phyloP scores from a whole-genome alignment of 2,113 vertebrate species.

The Oncorhynchus tshawytscha region DNA sequence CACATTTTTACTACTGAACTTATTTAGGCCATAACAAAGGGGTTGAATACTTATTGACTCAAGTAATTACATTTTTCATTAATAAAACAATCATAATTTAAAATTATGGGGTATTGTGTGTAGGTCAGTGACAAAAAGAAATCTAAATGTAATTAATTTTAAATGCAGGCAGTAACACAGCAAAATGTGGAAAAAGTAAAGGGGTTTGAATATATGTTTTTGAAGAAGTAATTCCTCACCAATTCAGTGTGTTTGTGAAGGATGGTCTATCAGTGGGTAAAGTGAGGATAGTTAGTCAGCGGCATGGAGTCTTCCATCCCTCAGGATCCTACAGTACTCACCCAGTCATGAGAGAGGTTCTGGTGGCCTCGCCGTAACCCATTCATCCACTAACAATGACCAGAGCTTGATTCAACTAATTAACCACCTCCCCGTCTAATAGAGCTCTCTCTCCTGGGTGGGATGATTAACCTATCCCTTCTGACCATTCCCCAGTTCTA shows the following conservation, averaged over 20 bases:
- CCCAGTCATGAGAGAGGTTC: neutral
- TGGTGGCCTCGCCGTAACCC: neutral
- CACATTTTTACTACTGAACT: too few relatives aligned
- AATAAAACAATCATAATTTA: too few relatives aligned
- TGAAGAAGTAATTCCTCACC: neutral
- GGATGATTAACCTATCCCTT: conserved; percentile 27
- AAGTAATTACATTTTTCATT: too few relatives aligned
- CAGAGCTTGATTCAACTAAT: conserved; percentile 39
- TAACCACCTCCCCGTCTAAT: conserved; percentile 10
- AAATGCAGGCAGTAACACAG: too few relatives aligned
- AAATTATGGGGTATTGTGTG: too few relatives aligned
- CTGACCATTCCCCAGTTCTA: conserved; percentile 32
- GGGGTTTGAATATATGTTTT: too few relatives aligned
- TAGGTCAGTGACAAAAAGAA: too few relatives aligned
- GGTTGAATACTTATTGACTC: too few relatives aligned
- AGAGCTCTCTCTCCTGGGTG: conserved; percentile 40
- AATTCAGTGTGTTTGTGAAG: neutral
- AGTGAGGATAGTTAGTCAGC: neutral
- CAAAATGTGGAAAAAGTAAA: too few relatives aligned
- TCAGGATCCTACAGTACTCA: neutral
- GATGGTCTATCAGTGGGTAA: neutral
- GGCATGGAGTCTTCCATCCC: neutral
- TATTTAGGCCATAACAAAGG: too few relatives aligned
- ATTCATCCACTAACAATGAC: neutral
- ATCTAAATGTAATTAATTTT: too few relatives aligned